Conservation (phyloP, 2,797 vertebrate species). For the Lutjanus campechanus region DNA sequence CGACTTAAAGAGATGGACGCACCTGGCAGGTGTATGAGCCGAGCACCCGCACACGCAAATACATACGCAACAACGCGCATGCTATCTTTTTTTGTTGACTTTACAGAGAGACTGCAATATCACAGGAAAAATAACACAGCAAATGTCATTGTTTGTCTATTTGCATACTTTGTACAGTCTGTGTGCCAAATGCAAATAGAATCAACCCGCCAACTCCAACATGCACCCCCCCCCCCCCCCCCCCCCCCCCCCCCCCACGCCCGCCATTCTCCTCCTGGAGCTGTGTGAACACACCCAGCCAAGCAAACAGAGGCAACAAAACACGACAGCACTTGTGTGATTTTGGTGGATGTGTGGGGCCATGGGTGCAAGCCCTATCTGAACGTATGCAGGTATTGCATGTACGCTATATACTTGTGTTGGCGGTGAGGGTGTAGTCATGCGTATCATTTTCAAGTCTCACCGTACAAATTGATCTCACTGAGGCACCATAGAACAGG, state of each 20-base stretch:
- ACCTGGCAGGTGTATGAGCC: slow-evolving; percentile 86
- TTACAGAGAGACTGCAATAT: slow-evolving; percentile 79
- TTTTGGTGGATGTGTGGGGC: slow-evolving; percentile 49
- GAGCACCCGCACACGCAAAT: slow-evolving; percentile 67
- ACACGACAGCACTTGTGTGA: slow-evolving; percentile 63
- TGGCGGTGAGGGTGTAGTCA: slow-evolving; percentile 28
- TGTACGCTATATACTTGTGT: slow-evolving; percentile 2
- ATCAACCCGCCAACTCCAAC: slow-evolving; percentile 73
- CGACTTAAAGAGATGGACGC: slow-evolving; percentile 82
- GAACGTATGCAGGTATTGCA: slow-evolving; percentile 30
- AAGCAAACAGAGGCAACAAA: slow-evolving; percentile 77
- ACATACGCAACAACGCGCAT: slow-evolving; percentile 60
- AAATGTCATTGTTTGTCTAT: slow-evolving; percentile 85
- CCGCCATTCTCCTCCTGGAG: slow-evolving; percentile 69
- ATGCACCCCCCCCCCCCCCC: slow-evolving; percentile 30
- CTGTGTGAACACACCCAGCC: slow-evolving; percentile 75
- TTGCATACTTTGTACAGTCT: slow-evolving; percentile 87
- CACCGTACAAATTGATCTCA: slow-evolving; percentile 34
- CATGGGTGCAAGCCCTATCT: slow-evolving; percentile 29
- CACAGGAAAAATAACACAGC: slow-evolving; percentile 83
- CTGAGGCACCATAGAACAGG: neutral
- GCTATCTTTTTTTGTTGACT: slow-evolving; percentile 77
- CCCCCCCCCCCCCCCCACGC: slow-evolving; percentile 11
- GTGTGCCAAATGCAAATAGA: slow-evolving; percentile 88
- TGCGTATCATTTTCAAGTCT: slow-evolving; percentile 38